phyloP scores from a whole-genome alignment of 2,888 invertebrate genomes.

The Aleiodes leptofemur region DNA sequence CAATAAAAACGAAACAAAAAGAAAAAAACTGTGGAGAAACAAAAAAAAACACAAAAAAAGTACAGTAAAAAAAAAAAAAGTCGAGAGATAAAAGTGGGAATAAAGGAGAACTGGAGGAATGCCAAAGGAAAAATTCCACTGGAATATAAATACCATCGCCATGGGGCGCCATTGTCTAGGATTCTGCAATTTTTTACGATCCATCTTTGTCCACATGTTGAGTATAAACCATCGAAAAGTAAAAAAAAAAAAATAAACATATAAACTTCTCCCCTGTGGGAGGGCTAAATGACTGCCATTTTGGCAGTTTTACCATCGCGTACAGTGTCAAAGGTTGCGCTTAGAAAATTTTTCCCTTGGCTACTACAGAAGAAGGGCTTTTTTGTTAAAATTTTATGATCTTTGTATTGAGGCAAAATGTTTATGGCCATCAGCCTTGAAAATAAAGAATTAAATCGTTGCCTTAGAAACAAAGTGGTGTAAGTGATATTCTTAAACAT shows the following conservation, averaged over 20 bases:
- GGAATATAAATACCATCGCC: not conserved
- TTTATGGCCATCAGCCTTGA: not conserved
- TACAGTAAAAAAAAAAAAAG: not conserved
- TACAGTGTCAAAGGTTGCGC: slow-evolving; percentile 4
- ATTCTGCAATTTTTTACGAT: slow-evolving; percentile 21
- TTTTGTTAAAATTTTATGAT: slow-evolving; percentile 29
- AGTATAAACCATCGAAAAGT: too few species aligned
- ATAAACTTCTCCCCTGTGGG: not conserved
- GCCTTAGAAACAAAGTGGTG: too few species aligned
- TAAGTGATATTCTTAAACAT: too few species aligned
- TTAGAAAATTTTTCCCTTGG: too few species aligned
- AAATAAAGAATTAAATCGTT: too few species aligned
- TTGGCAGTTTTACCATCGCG: slow-evolving; percentile 29
- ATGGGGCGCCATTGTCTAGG: slow-evolving; percentile 5
- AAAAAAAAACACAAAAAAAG: not conserved
- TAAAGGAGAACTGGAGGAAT: not conserved
- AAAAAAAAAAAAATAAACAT: not conserved
- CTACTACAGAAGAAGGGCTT: slow-evolving; percentile 23
- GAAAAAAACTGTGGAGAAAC: not conserved
- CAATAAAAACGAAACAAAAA: too few species aligned
- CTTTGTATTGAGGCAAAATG: slow-evolving; percentile 29
- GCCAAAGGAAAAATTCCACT: not conserved
- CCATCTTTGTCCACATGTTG: slow-evolving; percentile 14
- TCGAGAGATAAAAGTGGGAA: not conserved
- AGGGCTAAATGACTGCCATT: slow-evolving; percentile 23